Percentiles rank a stretch among this genome's conserved stretches.
These are phyloP conservation scores for Ethmia dodecea DNA, from an alignment of 2,888 invertebrate genomes.

Conservation along the genomic window DNA sequence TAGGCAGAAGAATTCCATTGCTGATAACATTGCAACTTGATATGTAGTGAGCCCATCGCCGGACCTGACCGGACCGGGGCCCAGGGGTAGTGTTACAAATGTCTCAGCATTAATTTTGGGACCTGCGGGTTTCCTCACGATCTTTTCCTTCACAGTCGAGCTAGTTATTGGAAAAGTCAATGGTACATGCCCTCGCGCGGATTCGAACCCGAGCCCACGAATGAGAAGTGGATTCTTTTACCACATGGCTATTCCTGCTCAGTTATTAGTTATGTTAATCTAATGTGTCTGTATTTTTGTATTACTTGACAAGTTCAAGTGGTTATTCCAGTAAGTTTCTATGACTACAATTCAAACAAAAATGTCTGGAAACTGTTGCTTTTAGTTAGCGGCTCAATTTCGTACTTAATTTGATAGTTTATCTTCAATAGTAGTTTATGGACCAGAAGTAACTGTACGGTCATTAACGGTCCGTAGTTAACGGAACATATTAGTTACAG, in stretches of 20 bases:
- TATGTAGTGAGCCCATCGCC: too few species aligned
- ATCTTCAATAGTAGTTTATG: constrained; percentile 48
- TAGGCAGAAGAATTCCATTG: background rate
- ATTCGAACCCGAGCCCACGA: background rate
- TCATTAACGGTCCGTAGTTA: too few species aligned
- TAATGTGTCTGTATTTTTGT: background rate
- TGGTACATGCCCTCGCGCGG: background rate
- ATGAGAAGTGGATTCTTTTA: background rate
- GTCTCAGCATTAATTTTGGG: too few species aligned
- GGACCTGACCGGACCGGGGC: background rate
- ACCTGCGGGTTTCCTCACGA: too few species aligned
- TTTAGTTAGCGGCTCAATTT: constrained; percentile 51
- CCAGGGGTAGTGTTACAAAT: too few species aligned
- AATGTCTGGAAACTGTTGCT: constrained; percentile 46
- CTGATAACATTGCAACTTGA: background rate
- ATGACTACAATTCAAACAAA: constrained; percentile 23
- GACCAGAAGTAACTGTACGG: too few species aligned
- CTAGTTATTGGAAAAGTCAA: background rate
- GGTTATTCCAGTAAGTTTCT: constrained; percentile 13
- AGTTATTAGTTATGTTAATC: background rate
- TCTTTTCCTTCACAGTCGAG: background rate
- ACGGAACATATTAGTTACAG: too few species aligned
- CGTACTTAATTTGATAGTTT: constrained; percentile 59
- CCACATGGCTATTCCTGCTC: background rate
- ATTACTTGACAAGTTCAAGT: constrained; percentile 2